Evolutionary conservation across 2,113 vertebrate genomes (phyloP).

Genomic region (Rhinichthys klamathensis): DNA sequence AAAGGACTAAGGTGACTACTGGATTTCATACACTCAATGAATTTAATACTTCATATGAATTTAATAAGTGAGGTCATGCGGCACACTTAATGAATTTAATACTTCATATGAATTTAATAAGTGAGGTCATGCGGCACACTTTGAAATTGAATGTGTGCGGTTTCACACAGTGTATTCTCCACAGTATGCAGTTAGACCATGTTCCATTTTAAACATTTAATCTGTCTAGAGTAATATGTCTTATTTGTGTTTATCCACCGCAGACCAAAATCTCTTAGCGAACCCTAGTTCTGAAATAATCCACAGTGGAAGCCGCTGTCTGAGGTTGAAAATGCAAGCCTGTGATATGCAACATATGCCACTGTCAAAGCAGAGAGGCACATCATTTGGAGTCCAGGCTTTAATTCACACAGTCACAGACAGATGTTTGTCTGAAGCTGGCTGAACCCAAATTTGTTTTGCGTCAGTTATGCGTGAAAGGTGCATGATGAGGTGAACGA

Average conservation of each 20-base stretch:
- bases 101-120: not conserved
- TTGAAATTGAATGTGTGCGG: not conserved
- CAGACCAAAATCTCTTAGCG: not conserved
- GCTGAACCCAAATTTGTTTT: not conserved
- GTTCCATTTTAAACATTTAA: not conserved
- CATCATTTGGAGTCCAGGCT: not conserved
- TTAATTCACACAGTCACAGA: slow-evolving; percentile 21
- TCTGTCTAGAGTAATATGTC: not conserved
- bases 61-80: not conserved
- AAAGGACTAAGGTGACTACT: not conserved
- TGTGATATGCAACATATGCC: slow-evolving; percentile 14
- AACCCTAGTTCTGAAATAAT: not conserved
- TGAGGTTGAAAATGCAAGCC: not conserved
- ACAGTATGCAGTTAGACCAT: not conserved
- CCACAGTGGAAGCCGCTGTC: not conserved
- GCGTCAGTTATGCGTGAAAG: slow-evolving; percentile 21
- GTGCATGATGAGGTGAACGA: slow-evolving; percentile 2
- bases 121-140: not conserved
- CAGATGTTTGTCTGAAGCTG: slow-evolving; percentile 24
- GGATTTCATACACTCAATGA: not conserved
- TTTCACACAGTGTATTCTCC: not conserved
- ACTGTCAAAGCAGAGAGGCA: slow-evolving; percentile 9
- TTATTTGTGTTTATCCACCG: not conserved
- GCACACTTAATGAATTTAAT: not conserved
- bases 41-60: not conserved